These are phyloP conservation scores for Nyctibius bracteatus DNA, from an alignment of 2,113 vertebrate genomes.

Conservation along the genomic window DNA sequence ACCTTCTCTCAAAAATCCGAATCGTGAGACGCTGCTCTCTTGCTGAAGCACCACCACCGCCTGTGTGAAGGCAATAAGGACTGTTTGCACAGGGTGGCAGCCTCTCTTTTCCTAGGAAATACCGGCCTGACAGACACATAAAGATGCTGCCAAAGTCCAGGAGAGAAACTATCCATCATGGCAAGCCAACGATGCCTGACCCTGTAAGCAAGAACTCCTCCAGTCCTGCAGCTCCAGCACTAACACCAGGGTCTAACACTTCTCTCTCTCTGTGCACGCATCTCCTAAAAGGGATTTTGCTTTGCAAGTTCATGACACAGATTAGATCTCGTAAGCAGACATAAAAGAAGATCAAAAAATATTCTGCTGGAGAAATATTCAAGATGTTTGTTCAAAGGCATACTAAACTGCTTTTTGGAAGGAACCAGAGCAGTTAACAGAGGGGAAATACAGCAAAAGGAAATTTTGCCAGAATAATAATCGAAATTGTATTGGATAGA, in stretches of 20 bases:
- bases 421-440: no score
- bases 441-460: background rate
- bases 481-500: background rate
- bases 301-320: background rate
- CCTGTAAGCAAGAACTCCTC: background rate
- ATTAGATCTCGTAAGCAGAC: background rate
- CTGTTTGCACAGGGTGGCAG: slow-evolving; percentile 4
- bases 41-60: background rate
- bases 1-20: background rate
- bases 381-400: background rate
- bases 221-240: fast-evolving
- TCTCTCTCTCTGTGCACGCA: no score
- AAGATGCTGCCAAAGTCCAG: background rate
- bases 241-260: no score
- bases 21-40: fast-evolving
- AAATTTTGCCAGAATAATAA: background rate
- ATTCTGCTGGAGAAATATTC: background rate
- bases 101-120: background rate
- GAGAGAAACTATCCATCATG: background rate
- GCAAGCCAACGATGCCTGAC: fast-evolving
- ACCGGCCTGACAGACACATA: fast-evolving
- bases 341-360: background rate
- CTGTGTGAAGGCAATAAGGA: background rate
- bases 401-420: background rate
- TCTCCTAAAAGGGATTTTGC: no score